Percentiles rank a stretch among this genome's conserved stretches.
phyloP scores from a whole-genome alignment of 1,140 invertebrate species.

The silkworm (Bombyx mori) region ASM3026992v2 NC_085110.1:6130001-6130500 shows the following conservation, averaged over 20 bases:
- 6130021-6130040: too few relatives aligned
- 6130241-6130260: constrained; percentile 4
- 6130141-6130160: too few relatives aligned
- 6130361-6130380: constrained; percentile 9
- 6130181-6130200: background rate
- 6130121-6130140: too few relatives aligned
- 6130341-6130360: constrained; percentile 13
- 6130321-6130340: constrained; percentile 28
- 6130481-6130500: constrained; percentile 21
- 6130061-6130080: too few relatives aligned
- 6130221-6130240: constrained; percentile 6
- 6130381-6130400: constrained; percentile 10
- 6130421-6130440: constrained; percentile 51
- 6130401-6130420: constrained; percentile 44
- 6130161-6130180: background rate
- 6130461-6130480: background rate
- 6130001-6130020: too few relatives aligned
- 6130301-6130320: constrained; percentile 11
- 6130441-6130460: constrained; percentile 14
- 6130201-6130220: background rate
- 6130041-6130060: too few relatives aligned
- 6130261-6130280: background rate
- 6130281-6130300: constrained; percentile 18
- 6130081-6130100: too few relatives aligned
- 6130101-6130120: too few relatives aligned